Evolutionary conservation across 2,113 vertebrate genomes (phyloP), one percentile per base, ranked within the genome.

Genomic region (Anhinga rufa): DNA sequence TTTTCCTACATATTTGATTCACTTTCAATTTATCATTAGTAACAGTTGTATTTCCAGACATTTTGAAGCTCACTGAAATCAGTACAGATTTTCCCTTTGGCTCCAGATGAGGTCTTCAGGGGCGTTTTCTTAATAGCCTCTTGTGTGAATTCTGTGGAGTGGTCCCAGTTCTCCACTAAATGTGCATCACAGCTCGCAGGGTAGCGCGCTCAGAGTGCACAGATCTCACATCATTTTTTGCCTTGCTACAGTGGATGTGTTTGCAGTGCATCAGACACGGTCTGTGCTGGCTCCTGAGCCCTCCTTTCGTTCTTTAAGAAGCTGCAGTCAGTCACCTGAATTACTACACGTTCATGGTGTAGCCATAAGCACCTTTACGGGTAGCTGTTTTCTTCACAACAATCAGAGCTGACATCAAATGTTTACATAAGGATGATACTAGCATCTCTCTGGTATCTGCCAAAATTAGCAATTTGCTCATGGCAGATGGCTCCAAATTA

Each of bases 401-500:
- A 93, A 92, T 97, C 54, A 48, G 95, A 76, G 66, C 92, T 96
- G 93, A 66, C 76, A 92, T 93, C 68, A 49, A 87, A 92, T 96
- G 88, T 96, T 93, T 93, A 25, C 94, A 75, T 25, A 36, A 92
- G 93, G 93, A 95, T 75, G 88, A 71, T 82, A 91, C 83, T 62
- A 79, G 77, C 82, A 80, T 96, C 79, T 87, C 92, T 97, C 94
- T 96, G 85, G 49, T 93, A 20, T 96, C 92, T 97, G 96, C 88
- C 93, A 95, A 97, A 97, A 93, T 97, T 97, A 90, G 94, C 94
- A 65, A 93, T 95, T 97, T 96, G 95, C 93, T 96, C 78, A 44
- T 95, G 95, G 95, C 97, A 98, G 97, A 98, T 98, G 97, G 97
- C 82, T 96, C 88, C 82, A 92, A 97, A 97, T 97, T 95, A 93